Evolutionary conservation across 2,113 vertebrate genomes (phyloP), one percentile per base, ranked within the genome.

Genomic region (Corapipo altera): DNA sequence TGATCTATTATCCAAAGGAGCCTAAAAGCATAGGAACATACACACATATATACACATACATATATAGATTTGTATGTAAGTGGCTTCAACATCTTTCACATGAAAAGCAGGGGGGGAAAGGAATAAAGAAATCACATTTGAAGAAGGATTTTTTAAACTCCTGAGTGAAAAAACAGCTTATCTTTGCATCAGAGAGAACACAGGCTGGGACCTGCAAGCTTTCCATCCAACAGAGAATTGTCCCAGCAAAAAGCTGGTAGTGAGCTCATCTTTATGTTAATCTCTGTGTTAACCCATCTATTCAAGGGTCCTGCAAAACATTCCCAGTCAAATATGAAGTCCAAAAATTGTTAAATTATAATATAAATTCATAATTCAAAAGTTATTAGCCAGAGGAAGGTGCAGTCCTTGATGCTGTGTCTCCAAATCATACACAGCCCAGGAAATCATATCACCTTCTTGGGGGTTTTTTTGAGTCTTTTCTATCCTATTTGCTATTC

Each of bases 191-290:
- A 78, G 43, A 71, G 71, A 85, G 85, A 91, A 24, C 72, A 58
- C 85, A 90, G 52, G 89, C 91, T 86, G 88, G 37, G 93, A 83
- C 22, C 88, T 71, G 48, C 67, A 51, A 86, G 75, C 64, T 86
- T 93, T 86, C 70, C 65, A 88, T 90, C 88, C 85, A 91, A 6
- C 76, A 84, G 88, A 93, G 88, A 95, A 78, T 69, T 88, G 69
- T 81, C 79, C 76, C 67, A 90, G 85, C 83, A 85, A 81, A 96
- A 78, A 52, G 48, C 82, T 86, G 69, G 69, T 58, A 70, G 43
- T 51, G 85, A 91, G 57, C 65, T 93, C 73, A 85, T 88, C 61
- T 89, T 67, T 88, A 77, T 94, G 90, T 90, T 96, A 83, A 85
- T 93, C 71, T 89, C 67, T 70, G 3, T 65, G 81, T 85, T 90